phyloP scores from a whole-genome alignment of 2,888 invertebrate species.

The Apotomis turbidana region DNA sequence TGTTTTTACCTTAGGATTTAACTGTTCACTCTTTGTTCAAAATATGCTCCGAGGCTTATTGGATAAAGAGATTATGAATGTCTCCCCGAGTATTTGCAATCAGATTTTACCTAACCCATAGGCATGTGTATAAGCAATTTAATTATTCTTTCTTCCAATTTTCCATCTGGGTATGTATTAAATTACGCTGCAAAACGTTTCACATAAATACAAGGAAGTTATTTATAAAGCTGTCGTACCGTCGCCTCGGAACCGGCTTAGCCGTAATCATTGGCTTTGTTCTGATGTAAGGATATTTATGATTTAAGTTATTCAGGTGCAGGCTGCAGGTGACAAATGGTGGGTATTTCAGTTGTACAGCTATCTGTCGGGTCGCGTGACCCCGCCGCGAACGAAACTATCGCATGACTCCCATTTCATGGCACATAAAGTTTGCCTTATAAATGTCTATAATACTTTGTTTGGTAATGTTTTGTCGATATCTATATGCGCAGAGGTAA shows the following conservation, averaged over 20 bases:
- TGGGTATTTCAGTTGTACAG: slow-evolving; percentile 48
- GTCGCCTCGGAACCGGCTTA: not conserved
- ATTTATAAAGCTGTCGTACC: not conserved
- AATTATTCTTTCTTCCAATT: slow-evolving; percentile 1
- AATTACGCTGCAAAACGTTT: slow-evolving; percentile 6
- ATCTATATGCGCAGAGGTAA: not conserved
- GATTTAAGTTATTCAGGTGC: slow-evolving; percentile 42
- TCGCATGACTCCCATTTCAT: slow-evolving; percentile 62
- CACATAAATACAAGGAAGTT: slow-evolving; percentile 4
- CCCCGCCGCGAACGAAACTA: slow-evolving; percentile 54
- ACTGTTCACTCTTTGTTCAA: slow-evolving; percentile 68
- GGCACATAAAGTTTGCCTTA: slow-evolving; percentile 61
- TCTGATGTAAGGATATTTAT: slow-evolving; percentile 37
- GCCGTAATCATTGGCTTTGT: slow-evolving; percentile 23
- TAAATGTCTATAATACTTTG: slow-evolving; percentile 61
- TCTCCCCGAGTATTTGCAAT: slow-evolving; percentile 52
- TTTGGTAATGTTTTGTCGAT: slow-evolving; percentile 53
- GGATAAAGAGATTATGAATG: slow-evolving; percentile 65
- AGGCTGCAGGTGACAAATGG: slow-evolving; percentile 52
- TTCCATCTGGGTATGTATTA: not conserved
- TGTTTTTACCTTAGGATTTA: slow-evolving; percentile 67
- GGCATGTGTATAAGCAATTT: slow-evolving; percentile 2
- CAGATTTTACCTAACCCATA: slow-evolving; percentile 47
- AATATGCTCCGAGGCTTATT: slow-evolving; percentile 67
- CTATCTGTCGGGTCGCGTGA: slow-evolving; percentile 57